Evolutionary conservation across 2,797 vertebrate species (phyloP).

Genomic region (Silurus aristotelis): DNA sequence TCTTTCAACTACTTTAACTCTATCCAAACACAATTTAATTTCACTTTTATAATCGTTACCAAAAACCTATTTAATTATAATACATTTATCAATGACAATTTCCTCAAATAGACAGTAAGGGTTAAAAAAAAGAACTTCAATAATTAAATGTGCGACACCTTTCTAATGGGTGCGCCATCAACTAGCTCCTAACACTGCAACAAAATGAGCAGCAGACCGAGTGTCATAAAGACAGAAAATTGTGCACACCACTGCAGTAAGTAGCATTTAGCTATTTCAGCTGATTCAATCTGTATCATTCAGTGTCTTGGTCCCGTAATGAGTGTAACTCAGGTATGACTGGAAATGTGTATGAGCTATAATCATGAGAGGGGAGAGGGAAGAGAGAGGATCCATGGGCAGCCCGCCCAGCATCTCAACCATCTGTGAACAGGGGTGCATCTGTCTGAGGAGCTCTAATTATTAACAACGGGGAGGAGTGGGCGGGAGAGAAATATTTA

Average conservation of each 20-base stretch:
- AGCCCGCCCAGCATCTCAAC: conserved; percentile 47
- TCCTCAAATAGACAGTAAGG: neutral
- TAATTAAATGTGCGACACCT: neutral
- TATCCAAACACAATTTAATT: conserved; percentile 17
- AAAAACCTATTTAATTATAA: neutral
- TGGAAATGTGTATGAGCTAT: conserved; percentile 29
- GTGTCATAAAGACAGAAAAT: conserved; percentile 13
- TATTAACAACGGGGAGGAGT: conserved; percentile 40
- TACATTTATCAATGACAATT: neutral
- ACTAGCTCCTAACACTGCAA: neutral
- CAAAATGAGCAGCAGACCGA: neutral
- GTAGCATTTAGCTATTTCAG: conserved; percentile 9
- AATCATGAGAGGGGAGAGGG: conserved; percentile 23
- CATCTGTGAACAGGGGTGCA: conserved; percentile 56
- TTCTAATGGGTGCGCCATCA: neutral
- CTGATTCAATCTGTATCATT: conserved; percentile 32
- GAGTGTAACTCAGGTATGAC: conserved; percentile 47
- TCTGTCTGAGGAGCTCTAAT: conserved; percentile 55
- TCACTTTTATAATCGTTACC: neutral
- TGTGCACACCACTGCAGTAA: conserved; percentile 30
- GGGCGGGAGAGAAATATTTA: conserved; percentile 37
- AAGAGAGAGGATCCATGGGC: conserved; percentile 45
- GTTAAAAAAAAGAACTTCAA: neutral
- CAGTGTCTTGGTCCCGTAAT: neutral
- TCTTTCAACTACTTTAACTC: neutral